Base-by-base conservation (phyloP, 1,140 invertebrate genomes). In the Drosophila kanapiae region DNA sequence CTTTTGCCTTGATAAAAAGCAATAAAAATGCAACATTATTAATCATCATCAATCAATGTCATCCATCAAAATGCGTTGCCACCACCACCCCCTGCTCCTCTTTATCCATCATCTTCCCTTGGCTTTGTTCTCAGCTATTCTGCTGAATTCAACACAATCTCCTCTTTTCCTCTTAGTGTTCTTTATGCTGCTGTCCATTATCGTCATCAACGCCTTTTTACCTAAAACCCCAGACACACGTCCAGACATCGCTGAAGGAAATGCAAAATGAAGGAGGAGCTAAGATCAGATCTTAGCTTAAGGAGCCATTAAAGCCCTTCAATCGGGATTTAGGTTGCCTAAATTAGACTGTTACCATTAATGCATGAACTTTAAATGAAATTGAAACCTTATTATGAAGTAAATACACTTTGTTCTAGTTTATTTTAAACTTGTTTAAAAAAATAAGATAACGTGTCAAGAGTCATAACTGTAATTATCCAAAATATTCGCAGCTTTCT, bases 31-130 rank as follows among this genome's bases (percentile, higher is more conserved):
- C 86, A 90, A 77, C 86, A 91, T 86, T 90, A 90, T 90, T 90
- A 90, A 90, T 90, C 86, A 90, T 90, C 86, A 90, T 90, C 86
- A 90, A 90, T 90, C 86, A 87, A 86, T 91, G 86, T 90, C 86
- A 90, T 90, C 79, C 83, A 91, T 90, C 86, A 91, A 91, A 90
- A 91, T 75, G 86, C 75, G 60, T 76, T 33, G 23, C 37, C 23
- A 40, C 51, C 23, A 48, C 74, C 43, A 58, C 59, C 63, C 56
- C 57, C 49, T 65, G 64, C 81, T 47, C 29, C 81, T 75, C 38
- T 58, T n/a, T 53, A 23, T 31, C 58, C 35, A 40, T 49, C 23
- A 60, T 78, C 40, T 33, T 60, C 40, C 18, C 49, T 29, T 10
- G 5, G 33, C 58, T 59, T 49, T 79, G 49, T 64, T 63, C 18